Evolutionary conservation across 2,113 vertebrate genomes (phyloP), one percentile per base, ranked within the genome.

Genomic region (Sinocyclocheilus grahami): DNA sequence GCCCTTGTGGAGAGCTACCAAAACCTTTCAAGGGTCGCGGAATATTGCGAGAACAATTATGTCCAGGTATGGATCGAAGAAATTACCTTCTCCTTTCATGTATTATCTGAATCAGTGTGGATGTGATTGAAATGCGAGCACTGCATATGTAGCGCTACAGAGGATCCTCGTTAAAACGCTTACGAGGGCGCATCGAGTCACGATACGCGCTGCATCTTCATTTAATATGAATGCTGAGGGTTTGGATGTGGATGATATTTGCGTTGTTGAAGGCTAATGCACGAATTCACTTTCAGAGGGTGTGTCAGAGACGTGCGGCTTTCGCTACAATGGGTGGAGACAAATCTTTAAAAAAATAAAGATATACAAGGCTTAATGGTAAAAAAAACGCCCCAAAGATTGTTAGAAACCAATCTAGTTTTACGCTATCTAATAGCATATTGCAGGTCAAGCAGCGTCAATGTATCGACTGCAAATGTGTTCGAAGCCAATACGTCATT

Each of bases 11-110:
- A 99, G 46, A 99, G 98, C 96, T 98, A 98, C 93, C 97, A 99
- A 93, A 99, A 99, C 91, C 97, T 99, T 72, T 97, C 97, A 86
- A 95, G 46, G 96, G 98, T 99, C 63, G 98, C 98, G 79, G 98
- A 99, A 92, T 99, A 99, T 95, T 99, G 98, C 93, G 97, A 99
- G 89, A 99, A 96, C 96, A 99, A 99, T 96, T 99, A 99, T 96
- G 96, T 99, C 85, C 97, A 99, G 98, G 97, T 99, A 96, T 85
- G 90, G 33, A 84, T 42, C n/a, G 58, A 16, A 13, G 3, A 55
- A 20, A 60, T 58, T 27, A 11, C 55, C 27, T 62, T 85, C 62
- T n/a, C 48, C 11, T 78, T 75, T 78, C 63, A 27, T 82, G 82
- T 85, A 24, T 84, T 55, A 30, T 53, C 13, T 74, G 48, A 55